phyloP scores from a whole-genome alignment of 2,888 invertebrate species.

The Dione juno region DNA sequence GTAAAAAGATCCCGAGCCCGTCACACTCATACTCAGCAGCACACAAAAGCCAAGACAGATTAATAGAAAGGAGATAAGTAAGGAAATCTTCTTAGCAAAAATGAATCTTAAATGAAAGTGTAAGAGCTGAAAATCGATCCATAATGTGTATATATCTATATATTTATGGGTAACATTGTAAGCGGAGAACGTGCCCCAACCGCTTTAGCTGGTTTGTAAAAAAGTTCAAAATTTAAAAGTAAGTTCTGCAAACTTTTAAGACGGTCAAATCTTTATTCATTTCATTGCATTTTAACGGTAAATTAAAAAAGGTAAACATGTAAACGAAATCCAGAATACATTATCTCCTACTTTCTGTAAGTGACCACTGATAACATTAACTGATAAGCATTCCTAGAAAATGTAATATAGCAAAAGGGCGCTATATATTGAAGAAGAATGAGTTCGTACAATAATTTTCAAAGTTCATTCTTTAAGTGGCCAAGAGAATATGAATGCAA shows the following conservation, averaged over 20 bases:
- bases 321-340: constrained; percentile 14
- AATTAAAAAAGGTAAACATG: neutral
- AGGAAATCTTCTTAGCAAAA: constrained; percentile 45
- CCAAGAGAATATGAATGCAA: constrained; percentile 11
- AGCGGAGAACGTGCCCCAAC: constrained; percentile 80
- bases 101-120: constrained; percentile 56
- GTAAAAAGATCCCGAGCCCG: constrained; percentile 76
- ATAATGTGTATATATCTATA: constrained; percentile 58
- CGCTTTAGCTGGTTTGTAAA: constrained; percentile 74
- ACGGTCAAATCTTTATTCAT: neutral
- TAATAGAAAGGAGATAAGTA: constrained; percentile 61
- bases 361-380: constrained; percentile 59
- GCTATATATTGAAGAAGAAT: constrained; percentile 17
- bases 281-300: neutral
- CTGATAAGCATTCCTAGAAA: constrained; percentile 68
- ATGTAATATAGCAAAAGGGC: constrained; percentile 52
- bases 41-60: constrained; percentile 74
- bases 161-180: constrained; percentile 60
- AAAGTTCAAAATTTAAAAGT: constrained; percentile 55
- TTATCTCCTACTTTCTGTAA: constrained; percentile 52
- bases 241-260: constrained; percentile 36
- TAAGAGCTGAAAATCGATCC: constrained; percentile 62
- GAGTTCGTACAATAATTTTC: constrained; percentile 20
- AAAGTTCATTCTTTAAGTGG: constrained; percentile 28
- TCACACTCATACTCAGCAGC: constrained; percentile 79